These are phyloP conservation scores for Diploscapter pachys DNA, from an alignment of 1,140 invertebrate species.

Conservation along the genomic window DNA sequence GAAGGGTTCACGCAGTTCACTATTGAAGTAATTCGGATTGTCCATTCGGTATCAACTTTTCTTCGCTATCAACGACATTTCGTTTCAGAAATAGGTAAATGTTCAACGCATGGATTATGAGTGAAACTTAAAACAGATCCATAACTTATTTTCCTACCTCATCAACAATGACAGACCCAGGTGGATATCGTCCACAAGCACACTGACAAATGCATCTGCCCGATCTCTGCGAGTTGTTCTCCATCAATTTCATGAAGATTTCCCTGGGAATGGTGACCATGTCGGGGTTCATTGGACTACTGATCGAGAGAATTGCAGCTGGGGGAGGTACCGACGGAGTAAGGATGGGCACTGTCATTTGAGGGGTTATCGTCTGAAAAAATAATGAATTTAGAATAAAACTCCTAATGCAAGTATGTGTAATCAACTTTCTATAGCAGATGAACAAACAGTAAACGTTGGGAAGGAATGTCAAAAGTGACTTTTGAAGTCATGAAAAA, in stretches of 20 bases:
- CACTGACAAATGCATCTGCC: constrained; percentile 51
- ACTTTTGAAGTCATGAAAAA: constrained; percentile 1
- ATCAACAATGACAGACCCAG: constrained; percentile 51
- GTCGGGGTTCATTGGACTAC: constrained; percentile 8
- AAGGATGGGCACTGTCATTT: neutral
- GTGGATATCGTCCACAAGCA: constrained; percentile 52
- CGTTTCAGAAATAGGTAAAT: neutral
- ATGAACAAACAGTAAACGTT: too few species aligned
- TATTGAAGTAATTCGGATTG: too few species aligned
- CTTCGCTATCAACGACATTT: neutral
- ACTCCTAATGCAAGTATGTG: too few species aligned
- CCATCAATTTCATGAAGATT: constrained; percentile 21
- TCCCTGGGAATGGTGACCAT: constrained; percentile 38
- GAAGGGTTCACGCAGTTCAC: too few species aligned
- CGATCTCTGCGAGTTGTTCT: constrained; percentile 23
- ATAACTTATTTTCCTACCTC: constrained; percentile 33
- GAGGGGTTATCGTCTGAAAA: neutral
- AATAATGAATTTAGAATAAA: neutral
- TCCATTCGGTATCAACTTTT: too few species aligned
- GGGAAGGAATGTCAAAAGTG: neutral
- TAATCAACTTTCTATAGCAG: too few species aligned
- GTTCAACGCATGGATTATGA: neutral
- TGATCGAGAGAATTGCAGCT: neutral
- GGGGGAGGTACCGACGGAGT: neutral
- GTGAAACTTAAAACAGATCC: neutral